A percentile compares a stretch with the other conserved stretches of the same genome.
Evolutionary conservation across 92 coral and sea anemone species (phyloP).

Genomic region (Micromussa lordhowensis): DNA sequence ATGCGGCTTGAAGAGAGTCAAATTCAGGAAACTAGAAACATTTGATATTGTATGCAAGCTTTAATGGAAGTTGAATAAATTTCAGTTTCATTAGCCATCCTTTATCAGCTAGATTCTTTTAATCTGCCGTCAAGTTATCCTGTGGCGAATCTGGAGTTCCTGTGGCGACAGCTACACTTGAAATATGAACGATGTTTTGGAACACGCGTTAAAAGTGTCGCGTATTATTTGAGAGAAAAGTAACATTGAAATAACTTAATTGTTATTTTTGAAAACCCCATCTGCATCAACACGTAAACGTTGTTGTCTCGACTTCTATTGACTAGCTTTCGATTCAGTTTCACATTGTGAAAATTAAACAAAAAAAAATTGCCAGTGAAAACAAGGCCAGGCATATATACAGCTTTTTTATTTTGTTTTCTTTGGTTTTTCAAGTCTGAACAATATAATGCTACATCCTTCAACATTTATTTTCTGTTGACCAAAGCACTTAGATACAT

Average conservation of each 20-base stretch:
- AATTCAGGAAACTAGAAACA: neutral
- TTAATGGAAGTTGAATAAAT: neutral
- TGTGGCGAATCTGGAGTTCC: neutral
- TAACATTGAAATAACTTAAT: neutral
- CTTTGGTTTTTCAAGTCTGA: neutral
- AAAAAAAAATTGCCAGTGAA: neutral
- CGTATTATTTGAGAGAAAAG: neutral
- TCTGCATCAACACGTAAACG: neutral
- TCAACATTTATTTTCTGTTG: neutral
- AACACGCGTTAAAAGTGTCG: neutral
- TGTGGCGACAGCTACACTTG: neutral
- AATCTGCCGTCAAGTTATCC: neutral
- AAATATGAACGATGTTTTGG: neutral
- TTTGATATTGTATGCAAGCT: neutral
- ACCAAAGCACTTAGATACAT: neutral
- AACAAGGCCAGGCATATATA: conserved; percentile 13
- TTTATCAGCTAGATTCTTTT: neutral
- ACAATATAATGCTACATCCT: neutral
- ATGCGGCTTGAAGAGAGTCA: too few relatives aligned
- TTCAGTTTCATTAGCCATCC: neutral
- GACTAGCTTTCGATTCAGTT: neutral
- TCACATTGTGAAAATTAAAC: neutral
- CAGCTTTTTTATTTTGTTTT: neutral
- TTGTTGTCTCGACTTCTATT: neutral
- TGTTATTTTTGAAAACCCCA: neutral